Conservation (phyloP, 2,888 invertebrate genomes). For the Chesias legatella region DNA sequence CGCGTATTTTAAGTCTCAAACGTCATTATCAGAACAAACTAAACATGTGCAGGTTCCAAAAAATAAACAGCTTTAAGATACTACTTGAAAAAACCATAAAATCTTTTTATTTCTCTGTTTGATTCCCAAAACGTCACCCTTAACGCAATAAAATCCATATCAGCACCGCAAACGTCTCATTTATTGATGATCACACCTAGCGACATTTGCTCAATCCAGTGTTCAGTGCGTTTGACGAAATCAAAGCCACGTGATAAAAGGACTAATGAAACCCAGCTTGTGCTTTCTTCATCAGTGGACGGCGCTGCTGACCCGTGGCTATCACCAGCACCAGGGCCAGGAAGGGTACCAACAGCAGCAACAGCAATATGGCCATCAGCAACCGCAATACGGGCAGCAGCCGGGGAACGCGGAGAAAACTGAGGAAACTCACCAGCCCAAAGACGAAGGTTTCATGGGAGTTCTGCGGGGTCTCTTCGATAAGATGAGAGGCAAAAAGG, state of each 20-base stretch:
- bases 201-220: constrained; percentile 37
- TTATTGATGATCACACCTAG: constrained; percentile 26
- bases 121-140: too few relatives aligned
- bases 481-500: constrained; percentile 43
- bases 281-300: constrained; percentile 74
- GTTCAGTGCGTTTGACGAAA: constrained; percentile 75
- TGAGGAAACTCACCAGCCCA: constrained; percentile 33
- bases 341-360: constrained; percentile 15
- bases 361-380: constrained; percentile 11
- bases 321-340: constrained; percentile 13
- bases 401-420: constrained; percentile 13
- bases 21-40: too few relatives aligned
- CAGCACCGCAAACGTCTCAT: too few relatives aligned
- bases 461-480: constrained; percentile 54
- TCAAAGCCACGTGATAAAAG: constrained; percentile 64
- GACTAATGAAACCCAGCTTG: constrained; percentile 76
- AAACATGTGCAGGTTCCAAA: too few relatives aligned
- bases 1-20: too few relatives aligned
- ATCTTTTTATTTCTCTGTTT: too few relatives aligned
- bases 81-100: too few relatives aligned
- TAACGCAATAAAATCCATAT: too few relatives aligned
- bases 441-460: constrained; percentile 45
- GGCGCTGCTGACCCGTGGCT: constrained; percentile 40
- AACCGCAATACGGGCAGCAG: constrained; percentile 16
- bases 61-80: too few relatives aligned